Evolutionary conservation across 2,797 vertebrate genomes (phyloP).

Genomic region (Halcyon badia): DNA sequence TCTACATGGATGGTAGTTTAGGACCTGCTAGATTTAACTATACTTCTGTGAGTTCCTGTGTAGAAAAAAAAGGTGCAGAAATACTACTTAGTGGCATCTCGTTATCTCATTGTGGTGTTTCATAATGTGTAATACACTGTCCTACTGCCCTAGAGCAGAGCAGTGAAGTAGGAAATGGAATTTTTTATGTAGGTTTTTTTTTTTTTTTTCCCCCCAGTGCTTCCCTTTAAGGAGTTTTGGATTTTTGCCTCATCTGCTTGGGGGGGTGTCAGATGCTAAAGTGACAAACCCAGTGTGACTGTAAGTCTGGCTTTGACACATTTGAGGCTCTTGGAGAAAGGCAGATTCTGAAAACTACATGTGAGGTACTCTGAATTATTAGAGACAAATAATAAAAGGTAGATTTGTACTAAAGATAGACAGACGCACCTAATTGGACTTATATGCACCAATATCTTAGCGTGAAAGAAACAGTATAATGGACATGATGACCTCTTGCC

Average conservation of each 20-base stretch:
- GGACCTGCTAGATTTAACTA: not conserved
- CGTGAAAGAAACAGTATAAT: not conserved
- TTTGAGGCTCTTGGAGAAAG: not conserved
- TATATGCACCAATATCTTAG: not conserved
- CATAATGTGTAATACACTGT: not conserved
- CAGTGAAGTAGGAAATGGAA: not conserved
- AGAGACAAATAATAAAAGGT: not conserved
- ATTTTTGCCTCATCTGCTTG: not conserved
- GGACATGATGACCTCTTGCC: not conserved
- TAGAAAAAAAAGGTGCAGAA: not conserved
- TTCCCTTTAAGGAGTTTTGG: not conserved
- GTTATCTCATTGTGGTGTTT: not conserved
- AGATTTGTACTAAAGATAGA: not conserved
- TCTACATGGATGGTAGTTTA: not conserved
- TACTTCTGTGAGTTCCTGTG: not conserved
- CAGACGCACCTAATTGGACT: not conserved
- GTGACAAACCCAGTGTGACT: not conserved
- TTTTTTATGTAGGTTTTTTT: not conserved
- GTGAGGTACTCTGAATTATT: not conserved
- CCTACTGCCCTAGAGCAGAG: not conserved
- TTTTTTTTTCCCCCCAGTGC: not conserved
- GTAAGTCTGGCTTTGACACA: not conserved
- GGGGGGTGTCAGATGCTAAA: not conserved
- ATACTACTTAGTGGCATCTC: not conserved
- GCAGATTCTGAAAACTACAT: not conserved